Evolutionary conservation across 2,113 vertebrate genomes (phyloP), one percentile per base, ranked within the genome.

Genomic region (Psilopsiagon aymara): DNA sequence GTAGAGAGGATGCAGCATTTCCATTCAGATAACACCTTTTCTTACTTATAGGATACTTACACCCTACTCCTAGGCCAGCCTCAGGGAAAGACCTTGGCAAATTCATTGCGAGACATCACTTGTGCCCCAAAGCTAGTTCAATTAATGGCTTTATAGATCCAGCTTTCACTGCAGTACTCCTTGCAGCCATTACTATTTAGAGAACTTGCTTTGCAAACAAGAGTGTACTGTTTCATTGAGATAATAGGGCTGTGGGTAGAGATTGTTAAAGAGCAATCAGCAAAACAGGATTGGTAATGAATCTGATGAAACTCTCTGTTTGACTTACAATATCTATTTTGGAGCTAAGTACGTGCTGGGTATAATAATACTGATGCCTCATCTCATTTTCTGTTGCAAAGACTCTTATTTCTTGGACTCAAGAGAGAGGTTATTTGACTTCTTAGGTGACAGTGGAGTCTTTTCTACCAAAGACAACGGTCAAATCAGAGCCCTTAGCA

Each of bases 221-320:
- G 89, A 93, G 86, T 7, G 13, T 83, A 92, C 76, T 94, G 95
- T 95, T 96, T 96, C 89, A 88, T 82, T 95, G 94, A 96, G 92
- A 96, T 96, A 97, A 97, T 95, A 88, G 82, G 79, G 57, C 85
- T 95, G 91, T 76, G 90, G 90, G 84, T 70, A 96, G 93, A 95
- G 91, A 96, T 49, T 96, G 94, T 95, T 96, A 87, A 91, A 91
- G 92, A 96, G 89, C 94, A 94, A 97, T 97, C 95, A 96, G 95
- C 82, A 94, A 96, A 96, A 91, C 92, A 96, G 92, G 86, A 67
- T 29, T 96, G 92, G 92, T 95, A 97, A 97, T 96, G 95, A 96
- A 97, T 97, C 89, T 95, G 96, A 95, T 96, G 87, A 95, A 95
- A 94, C 83, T 82, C 82, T 94, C 86, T 94, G 86, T 94, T 96